Percentiles rank a stretch among this genome's conserved stretches.
phyloP scores from a whole-genome alignment of 37 sponge, comb jelly and placozoan genomes.

The Aplysina aerophoba region DNA sequence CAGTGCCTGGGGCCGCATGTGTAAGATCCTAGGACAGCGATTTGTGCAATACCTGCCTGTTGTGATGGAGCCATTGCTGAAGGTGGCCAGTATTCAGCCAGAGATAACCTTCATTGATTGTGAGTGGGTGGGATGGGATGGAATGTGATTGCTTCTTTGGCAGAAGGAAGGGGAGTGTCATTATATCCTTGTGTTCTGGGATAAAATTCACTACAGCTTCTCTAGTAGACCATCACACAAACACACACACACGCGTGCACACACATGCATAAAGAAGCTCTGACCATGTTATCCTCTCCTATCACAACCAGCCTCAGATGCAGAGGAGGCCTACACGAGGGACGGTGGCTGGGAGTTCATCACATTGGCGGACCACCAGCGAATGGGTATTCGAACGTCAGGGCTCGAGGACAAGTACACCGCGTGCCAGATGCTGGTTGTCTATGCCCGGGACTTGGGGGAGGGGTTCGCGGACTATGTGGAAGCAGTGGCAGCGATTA shows the following conservation, averaged over 20 bases:
- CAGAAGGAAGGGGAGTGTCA: too few species aligned
- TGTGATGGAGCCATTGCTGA: constrained; percentile 91
- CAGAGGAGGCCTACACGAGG: constrained; percentile 78
- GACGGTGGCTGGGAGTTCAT: constrained; percentile 98
- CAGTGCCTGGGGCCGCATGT: constrained; percentile 98
- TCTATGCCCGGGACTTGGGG: constrained; percentile 96
- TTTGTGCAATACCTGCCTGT: constrained; percentile 96
- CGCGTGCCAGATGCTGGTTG: constrained; percentile 99
- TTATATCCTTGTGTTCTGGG: too few species aligned
- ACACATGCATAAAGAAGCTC: too few species aligned
- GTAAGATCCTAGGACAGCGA: constrained; percentile 90
- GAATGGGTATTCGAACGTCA: constrained; percentile 97
- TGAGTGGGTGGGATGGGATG: constrained; percentile 60
- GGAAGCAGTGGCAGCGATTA: constrained; percentile 82
- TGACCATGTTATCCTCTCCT: background rate
- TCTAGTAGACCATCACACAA: too few species aligned
- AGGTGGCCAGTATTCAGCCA: constrained; percentile 91
- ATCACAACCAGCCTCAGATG: constrained; percentile 25
- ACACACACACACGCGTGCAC: too few species aligned
- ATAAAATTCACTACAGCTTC: too few species aligned
- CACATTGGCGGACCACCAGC: constrained; percentile 97
- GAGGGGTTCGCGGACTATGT: constrained; percentile 96
- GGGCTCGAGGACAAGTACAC: constrained; percentile 98
- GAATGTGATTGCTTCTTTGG: too few species aligned
- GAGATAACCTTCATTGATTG: constrained; percentile 93